A percentile compares a stretch with the other conserved stretches of the same genome.
Conservation (phyloP, 2,113 vertebrate genomes). For the Helogale parvula region DNA sequence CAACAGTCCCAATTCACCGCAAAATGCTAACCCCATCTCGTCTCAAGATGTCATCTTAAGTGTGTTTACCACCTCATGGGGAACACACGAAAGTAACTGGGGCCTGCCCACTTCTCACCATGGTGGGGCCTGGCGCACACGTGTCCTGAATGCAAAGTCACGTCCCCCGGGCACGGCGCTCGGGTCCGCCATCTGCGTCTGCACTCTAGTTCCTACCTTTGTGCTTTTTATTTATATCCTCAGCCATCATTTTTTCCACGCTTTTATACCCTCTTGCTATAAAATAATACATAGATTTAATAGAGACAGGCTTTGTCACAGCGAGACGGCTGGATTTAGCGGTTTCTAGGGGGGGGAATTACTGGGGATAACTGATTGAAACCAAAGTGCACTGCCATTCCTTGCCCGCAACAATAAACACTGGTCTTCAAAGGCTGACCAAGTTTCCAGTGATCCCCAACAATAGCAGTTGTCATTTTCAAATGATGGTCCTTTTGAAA, state of each 20-base stretch:
- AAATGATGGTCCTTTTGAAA: slow-evolving; percentile 84
- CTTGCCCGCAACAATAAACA: slow-evolving; percentile 85
- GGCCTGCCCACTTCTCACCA: background rate
- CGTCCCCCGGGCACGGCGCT: background rate
- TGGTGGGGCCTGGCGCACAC: background rate
- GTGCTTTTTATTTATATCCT: slow-evolving; percentile 55
- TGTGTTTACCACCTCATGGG: background rate
- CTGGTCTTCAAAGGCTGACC: slow-evolving; percentile 82
- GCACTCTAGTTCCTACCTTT: background rate
- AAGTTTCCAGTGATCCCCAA: slow-evolving; percentile 80
- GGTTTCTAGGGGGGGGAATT: slow-evolving; percentile 70
- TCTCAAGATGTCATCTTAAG: background rate
- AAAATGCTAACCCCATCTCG: background rate
- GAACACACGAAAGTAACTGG: background rate
- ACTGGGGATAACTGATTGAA: slow-evolving; percentile 73
- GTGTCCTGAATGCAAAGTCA: background rate
- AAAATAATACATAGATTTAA: slow-evolving; percentile 68
- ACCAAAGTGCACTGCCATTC: slow-evolving; percentile 84
- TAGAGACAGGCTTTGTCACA: slow-evolving; percentile 60
- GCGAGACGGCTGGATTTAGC: slow-evolving; percentile 54
- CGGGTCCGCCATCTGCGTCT: background rate
- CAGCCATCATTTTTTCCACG: slow-evolving; percentile 43
- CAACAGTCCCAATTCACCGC: background rate
- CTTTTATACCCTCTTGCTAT: slow-evolving; percentile 54
- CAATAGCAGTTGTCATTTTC: slow-evolving; percentile 85